These are phyloP conservation scores for Epinephelus cyanopodus DNA, from an alignment of 2,113 vertebrate genomes.

Conservation along the genomic window DNA sequence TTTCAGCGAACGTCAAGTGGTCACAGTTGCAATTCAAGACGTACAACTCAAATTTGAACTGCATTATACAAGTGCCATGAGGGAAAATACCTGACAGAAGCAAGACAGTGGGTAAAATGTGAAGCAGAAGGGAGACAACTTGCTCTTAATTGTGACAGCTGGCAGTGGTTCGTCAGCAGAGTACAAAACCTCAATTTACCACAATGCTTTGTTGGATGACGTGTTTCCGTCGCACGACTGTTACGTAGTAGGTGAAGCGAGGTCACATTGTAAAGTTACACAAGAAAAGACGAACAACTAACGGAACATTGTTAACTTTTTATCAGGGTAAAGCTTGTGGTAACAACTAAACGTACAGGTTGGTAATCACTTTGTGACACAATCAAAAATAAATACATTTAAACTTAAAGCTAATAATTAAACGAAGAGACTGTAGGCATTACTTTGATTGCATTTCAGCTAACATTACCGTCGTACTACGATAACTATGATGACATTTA, in stretches of 20 bases:
- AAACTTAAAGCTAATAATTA: no score
- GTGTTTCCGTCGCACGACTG: constrained; percentile 69
- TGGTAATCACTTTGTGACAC: no score
- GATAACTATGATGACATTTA: no score
- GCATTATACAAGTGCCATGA: not conserved
- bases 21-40: not conserved
- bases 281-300: not conserved
- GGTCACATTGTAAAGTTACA: constrained; percentile 1
- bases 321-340: constrained; percentile 19
- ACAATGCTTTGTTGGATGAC: not conserved
- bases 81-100: not conserved
- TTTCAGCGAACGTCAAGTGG: not conserved
- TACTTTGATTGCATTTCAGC: no score
- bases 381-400: no score
- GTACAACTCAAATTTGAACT: not conserved
- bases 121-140: not conserved
- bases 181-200: constrained; percentile 14
- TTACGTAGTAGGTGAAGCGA: not conserved
- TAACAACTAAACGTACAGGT: no score
- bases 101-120: not conserved
- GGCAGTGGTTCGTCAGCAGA: constrained; percentile 57
- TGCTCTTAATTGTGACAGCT: constrained; percentile 29
- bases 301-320: not conserved
- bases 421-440: not conserved
- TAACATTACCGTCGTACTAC: no score